Evolutionary conservation across 2,113 vertebrate genomes (phyloP).

Genomic region (Suncus etruscus): DNA sequence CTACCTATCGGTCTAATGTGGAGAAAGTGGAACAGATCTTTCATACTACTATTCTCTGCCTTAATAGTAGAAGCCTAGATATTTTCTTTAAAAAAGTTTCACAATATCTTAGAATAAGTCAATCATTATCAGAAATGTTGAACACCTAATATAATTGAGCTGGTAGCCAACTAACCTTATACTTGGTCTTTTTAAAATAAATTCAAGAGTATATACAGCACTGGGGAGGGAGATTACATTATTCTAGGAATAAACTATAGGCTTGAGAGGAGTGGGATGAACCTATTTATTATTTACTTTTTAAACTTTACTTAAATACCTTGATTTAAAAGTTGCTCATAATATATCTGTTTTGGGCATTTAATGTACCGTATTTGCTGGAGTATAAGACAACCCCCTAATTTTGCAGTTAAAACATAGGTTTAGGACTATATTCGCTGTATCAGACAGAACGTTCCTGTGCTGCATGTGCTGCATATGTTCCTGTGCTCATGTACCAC

Average conservation of each 20-base stretch:
- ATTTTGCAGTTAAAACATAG: too few relatives aligned
- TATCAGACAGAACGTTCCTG: too few relatives aligned
- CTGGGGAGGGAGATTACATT: neutral
- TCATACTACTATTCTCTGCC: constrained; percentile 10
- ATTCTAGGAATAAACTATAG: constrained; percentile 36
- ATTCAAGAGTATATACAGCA: neutral
- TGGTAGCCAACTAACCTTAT: constrained; percentile 55
- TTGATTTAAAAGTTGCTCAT: too few relatives aligned
- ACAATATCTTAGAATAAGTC: constrained; percentile 18
- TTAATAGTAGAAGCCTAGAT: neutral
- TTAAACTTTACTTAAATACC: too few relatives aligned
- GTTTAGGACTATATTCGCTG: too few relatives aligned
- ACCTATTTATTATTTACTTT: too few relatives aligned
- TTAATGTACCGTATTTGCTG: too few relatives aligned
- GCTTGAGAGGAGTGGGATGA: neutral
- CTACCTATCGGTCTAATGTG: neutral
- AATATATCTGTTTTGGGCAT: too few relatives aligned
- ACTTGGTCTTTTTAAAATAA: constrained; percentile 62
- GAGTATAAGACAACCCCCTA: too few relatives aligned
- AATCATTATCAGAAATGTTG: constrained; percentile 44
- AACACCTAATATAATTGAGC: constrained; percentile 68
- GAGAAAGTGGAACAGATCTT: neutral
- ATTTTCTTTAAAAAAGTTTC: constrained; percentile 15
- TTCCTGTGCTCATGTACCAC: too few relatives aligned
- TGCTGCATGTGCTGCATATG: too few relatives aligned